Percentiles rank a stretch among this genome's conserved stretches.
Conservation (phyloP, 2,113 vertebrate species). For the Malurus elegans region DNA sequence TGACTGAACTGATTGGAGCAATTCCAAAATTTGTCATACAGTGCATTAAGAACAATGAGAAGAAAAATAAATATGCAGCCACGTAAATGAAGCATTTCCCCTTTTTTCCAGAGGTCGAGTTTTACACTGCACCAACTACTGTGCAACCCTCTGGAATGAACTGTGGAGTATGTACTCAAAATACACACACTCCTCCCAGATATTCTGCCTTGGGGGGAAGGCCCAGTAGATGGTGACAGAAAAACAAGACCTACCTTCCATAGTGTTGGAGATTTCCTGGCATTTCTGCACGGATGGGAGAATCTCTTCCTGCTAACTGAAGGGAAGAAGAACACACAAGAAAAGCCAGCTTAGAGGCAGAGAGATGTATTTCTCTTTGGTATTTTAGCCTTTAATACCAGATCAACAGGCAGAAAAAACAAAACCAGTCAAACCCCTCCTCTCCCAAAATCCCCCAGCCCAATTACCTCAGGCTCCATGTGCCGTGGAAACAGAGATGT, state of each 20-base stretch:
- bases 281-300: slow-evolving; percentile 90
- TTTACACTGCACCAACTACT: neutral
- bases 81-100: neutral
- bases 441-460: neutral
- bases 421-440: neutral
- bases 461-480: slow-evolving; percentile 87
- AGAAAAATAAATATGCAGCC: neutral
- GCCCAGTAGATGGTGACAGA: neutral
- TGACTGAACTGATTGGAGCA: neutral
- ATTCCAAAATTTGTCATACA: neutral
- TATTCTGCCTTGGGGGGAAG: neutral
- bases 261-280: slow-evolving; percentile 96
- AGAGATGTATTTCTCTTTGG: neutral
- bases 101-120: neutral
- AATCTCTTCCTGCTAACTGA: slow-evolving; percentile 94
- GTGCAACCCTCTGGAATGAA: neutral
- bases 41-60: neutral
- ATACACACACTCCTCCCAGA: neutral
- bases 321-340: neutral
- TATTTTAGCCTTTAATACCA: neutral
- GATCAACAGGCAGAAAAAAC: neutral
- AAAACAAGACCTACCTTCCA: slow-evolving; percentile 81
- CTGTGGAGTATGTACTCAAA: neutral
- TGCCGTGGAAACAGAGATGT: slow-evolving; percentile 96
- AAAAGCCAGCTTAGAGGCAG: neutral